Percentiles rank a stretch among this genome's conserved stretches.
These are phyloP conservation scores for Hyperopisus bebe DNA, from an alignment of 2,113 vertebrate species.

Conservation along the genomic window DNA sequence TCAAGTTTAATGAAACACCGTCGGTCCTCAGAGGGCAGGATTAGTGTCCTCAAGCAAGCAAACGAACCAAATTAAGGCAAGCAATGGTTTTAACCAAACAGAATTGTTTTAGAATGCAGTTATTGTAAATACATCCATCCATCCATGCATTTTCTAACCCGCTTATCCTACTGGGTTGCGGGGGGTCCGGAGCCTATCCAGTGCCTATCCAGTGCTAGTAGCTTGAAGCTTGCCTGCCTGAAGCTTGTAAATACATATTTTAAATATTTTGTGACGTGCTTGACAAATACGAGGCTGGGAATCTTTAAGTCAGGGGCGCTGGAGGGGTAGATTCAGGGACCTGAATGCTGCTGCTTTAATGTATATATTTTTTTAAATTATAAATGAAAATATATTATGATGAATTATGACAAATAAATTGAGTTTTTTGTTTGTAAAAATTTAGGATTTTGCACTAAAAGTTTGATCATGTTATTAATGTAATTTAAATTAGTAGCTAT, in stretches of 20 bases:
- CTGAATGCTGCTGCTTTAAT: neutral
- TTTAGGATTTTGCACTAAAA: neutral
- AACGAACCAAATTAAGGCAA: neutral
- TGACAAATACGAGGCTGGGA: neutral
- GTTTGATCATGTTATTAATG: neutral
- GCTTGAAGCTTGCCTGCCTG: no score
- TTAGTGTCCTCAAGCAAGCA: neutral
- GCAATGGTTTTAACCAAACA: neutral
- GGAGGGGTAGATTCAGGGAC: neutral
- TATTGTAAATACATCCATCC: slow-evolving; percentile 1
- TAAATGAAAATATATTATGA: neutral
- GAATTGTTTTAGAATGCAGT: neutral
- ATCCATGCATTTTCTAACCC: no score
- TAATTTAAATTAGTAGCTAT: neutral
- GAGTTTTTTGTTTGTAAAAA: neutral
- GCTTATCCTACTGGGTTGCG: no score
- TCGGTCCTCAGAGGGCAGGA: neutral
- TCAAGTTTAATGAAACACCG: neutral
- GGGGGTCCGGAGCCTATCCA: no score
- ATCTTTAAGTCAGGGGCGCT: neutral
- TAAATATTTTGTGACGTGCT: neutral
- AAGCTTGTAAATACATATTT: no score
- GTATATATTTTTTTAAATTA: neutral
- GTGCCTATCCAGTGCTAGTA: no score
- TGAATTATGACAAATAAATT: neutral